These are phyloP conservation scores for Melanotaenia trifasciata DNA, from an alignment of 2,797 vertebrate species.

Conservation along the genomic window DNA sequence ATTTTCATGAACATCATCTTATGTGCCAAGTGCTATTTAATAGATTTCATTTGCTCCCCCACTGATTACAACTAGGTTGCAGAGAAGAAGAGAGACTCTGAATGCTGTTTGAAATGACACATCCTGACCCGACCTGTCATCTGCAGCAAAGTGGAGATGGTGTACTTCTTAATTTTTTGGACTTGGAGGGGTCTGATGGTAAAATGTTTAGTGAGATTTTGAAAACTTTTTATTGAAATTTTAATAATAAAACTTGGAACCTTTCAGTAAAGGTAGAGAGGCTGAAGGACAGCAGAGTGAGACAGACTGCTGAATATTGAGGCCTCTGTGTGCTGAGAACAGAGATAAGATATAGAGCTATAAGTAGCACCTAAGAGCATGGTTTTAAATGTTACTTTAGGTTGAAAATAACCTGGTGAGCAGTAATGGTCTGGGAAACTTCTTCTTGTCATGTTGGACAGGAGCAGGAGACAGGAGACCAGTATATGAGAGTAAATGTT, in stretches of 20 bases:
- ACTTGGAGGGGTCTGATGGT: not conserved
- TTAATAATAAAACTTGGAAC: not conserved
- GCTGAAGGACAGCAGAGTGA: not conserved
- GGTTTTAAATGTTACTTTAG: conserved; percentile 41
- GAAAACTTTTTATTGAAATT: not conserved
- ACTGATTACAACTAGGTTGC: not conserved
- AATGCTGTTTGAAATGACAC: conserved; percentile 58
- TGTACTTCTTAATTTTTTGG: conserved; percentile 8
- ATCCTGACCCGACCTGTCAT: conserved; percentile 18
- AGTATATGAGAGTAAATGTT: conserved; percentile 20
- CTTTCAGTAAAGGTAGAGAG: conserved; percentile 6
- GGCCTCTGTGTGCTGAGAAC: conserved; percentile 55
- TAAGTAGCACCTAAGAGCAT: conserved; percentile 60
- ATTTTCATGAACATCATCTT: not conserved
- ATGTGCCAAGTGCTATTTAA: not conserved
- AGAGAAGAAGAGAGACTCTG: conserved; percentile 16
- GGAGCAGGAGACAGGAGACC: conserved; percentile 9
- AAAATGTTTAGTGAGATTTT: not conserved
- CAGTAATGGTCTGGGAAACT: conserved; percentile 54
- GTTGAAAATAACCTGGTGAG: conserved; percentile 57
- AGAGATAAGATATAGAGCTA: conserved; percentile 75
- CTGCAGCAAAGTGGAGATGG: conserved; percentile 17
- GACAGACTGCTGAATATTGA: not conserved
- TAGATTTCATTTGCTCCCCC: not conserved
- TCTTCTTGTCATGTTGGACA: conserved; percentile 19